Percentiles rank a stretch among this genome's conserved stretches.
Conservation (phyloP, 2,888 invertebrate genomes). For the Leptodirus hochenwartii region DNA sequence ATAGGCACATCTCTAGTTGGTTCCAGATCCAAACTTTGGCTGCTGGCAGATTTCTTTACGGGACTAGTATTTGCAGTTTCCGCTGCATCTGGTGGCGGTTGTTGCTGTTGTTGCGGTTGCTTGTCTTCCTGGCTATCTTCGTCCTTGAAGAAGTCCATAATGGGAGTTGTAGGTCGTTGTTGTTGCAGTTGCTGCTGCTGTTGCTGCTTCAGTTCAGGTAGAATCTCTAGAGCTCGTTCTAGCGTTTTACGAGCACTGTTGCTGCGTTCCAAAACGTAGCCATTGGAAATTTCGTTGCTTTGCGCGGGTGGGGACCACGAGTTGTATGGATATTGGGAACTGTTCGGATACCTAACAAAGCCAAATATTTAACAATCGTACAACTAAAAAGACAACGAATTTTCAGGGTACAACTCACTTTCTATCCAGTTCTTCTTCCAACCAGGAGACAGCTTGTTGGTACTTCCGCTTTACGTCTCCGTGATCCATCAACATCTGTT, state of each 20-base stretch:
- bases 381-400: too few species aligned
- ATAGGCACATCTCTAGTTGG: too few species aligned
- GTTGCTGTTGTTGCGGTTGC: slow-evolving; percentile 8
- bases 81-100: too few species aligned
- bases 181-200: slow-evolving; percentile 21
- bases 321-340: slow-evolving; percentile 65
- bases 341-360: slow-evolving; percentile 40
- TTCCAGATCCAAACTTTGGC: too few species aligned
- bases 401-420: too few species aligned
- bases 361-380: too few species aligned
- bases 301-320: slow-evolving; percentile 91
- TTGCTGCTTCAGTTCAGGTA: slow-evolving; percentile 41
- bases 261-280: slow-evolving; percentile 80
- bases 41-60: too few species aligned
- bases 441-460: slow-evolving; percentile 81
- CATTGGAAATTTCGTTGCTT: slow-evolving; percentile 88
- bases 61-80: too few species aligned
- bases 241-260: slow-evolving; percentile 83
- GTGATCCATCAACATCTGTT: slow-evolving; percentile 60
- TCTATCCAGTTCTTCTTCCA: slow-evolving; percentile 84
- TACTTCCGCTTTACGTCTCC: slow-evolving; percentile 70
- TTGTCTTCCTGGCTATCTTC: slow-evolving; percentile 16
- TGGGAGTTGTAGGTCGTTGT: slow-evolving; percentile 24
- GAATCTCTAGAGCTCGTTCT: slow-evolving; percentile 56
- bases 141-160: slow-evolving; percentile 20